phyloP scores from a whole-genome alignment of 2,113 vertebrate species.

The Psilopogon haemacephalus region DNA sequence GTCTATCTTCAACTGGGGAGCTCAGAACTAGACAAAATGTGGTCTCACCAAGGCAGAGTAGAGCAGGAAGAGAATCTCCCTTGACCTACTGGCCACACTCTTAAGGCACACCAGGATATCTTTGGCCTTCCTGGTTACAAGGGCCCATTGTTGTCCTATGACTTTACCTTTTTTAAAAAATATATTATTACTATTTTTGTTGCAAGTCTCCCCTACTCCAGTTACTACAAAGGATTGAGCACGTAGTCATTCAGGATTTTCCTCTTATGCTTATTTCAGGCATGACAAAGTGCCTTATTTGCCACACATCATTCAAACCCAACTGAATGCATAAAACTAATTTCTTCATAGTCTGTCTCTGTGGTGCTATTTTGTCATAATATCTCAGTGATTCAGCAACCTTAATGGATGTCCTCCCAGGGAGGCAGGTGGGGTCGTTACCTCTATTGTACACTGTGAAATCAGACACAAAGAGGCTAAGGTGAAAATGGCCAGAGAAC shows the following conservation, averaged over 20 bases:
- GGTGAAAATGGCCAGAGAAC: conserved; percentile 13
- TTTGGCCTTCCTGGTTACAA: too few species aligned
- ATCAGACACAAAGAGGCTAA: neutral
- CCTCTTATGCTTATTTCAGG: neutral
- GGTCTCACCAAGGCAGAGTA: too few species aligned
- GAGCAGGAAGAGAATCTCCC: too few species aligned
- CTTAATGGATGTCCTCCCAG: neutral
- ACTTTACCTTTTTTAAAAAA: neutral
- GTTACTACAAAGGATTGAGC: neutral
- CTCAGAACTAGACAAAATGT: too few species aligned
- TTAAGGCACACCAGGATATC: too few species aligned
- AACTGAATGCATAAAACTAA: neutral
- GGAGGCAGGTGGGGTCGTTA: neutral
- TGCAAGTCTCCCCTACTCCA: neutral
- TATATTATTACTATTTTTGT: neutral
- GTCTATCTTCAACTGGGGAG: too few species aligned
- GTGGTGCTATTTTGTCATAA: neutral
- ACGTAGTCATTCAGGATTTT: neutral
- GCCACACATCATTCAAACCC: neutral
- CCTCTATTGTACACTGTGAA: neutral
- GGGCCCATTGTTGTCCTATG: too few species aligned
- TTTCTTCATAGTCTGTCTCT: neutral
- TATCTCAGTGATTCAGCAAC: neutral
- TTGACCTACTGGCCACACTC: too few species aligned
- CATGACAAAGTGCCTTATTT: conserved; percentile 8